Base-by-base conservation (phyloP, 2,888 invertebrate genomes). In the Eupithecia dodoneata region DNA sequence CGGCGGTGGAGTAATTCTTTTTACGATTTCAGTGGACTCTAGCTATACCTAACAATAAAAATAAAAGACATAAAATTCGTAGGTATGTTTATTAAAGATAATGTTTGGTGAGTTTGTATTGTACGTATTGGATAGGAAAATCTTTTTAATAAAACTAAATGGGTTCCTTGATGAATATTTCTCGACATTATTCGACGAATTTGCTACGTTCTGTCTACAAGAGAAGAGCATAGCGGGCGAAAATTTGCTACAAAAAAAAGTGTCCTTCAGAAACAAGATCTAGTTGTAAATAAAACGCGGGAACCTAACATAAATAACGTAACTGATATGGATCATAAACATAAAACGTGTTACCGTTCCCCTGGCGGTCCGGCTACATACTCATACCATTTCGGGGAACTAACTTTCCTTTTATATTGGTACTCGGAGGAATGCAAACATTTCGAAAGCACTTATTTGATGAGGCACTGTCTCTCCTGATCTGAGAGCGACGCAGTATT, bases 311-410 rank as follows among this genome's bases (percentile, higher is more conserved):
- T 88, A 87, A 88, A 88, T 87, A 87, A 87, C 81, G 82, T 84
- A 84, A 84, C 83, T 81, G 82, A 82, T 85, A 86, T 86, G 87
- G 86, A 86, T 87, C 87, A 89, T 89, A 88, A 89, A 87, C 88
- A 87, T 90, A 89, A 90, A 90, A 89, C 87, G 85, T 85, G 87
- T 85, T 87, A 85, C 86, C 82, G 84, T 84, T 86, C 86, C 85
- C 87, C 83, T 81, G 85, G 85, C 84, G 84, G 83, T 78, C 84
- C 82, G 82, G 79, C 84, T 81, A 79, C 79, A 80, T 82, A 78
- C 85, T 83, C 87, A 88, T 85, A 85, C 80, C 83, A 86, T 87
- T 90, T 86, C 87, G 84, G 78, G 80, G 87, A 90, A 90, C 86
- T 82, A 85, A 87, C 87, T 88, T 87, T 86, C 85, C 83, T 87